Conservation (phyloP, 2,888 invertebrate genomes). For the Phyllotreta cruciferae region DNA sequence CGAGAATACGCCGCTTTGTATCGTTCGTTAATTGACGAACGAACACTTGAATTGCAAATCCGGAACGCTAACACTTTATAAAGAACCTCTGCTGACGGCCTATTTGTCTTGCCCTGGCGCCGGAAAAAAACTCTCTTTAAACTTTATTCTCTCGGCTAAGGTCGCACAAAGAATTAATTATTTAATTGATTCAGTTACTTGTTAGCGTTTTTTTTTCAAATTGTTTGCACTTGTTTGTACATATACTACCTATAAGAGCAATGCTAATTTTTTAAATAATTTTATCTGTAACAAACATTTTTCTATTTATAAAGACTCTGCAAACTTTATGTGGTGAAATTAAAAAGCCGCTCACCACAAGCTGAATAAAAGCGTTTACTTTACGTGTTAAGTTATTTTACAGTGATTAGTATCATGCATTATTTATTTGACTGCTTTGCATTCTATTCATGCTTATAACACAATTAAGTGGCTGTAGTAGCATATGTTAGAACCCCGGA, state of each 20-base stretch:
- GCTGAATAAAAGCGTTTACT: slow-evolving; percentile 20
- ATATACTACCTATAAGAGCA: no score
- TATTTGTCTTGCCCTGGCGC: slow-evolving; percentile 22
- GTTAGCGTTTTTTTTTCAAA: no score
- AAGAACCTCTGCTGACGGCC: slow-evolving; percentile 31
- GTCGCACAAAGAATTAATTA: no score
- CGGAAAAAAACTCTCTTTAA: not conserved
- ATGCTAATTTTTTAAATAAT: no score
- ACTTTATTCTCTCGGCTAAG: no score
- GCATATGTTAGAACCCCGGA: slow-evolving; percentile 32
- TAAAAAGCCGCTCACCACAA: not conserved
- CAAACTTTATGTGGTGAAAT: no score
- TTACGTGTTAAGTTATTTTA: slow-evolving; percentile 30
- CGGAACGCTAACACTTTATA: slow-evolving; percentile 40
- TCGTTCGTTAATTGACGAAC: slow-evolving; percentile 43
- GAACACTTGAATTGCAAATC: slow-evolving; percentile 48
- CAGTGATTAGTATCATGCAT: slow-evolving; percentile 31
- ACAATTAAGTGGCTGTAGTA: slow-evolving; percentile 32
- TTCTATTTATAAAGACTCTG: no score
- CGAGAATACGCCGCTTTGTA: slow-evolving; percentile 44
- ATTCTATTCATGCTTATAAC: slow-evolving; percentile 31
- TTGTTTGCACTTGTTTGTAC: no score
- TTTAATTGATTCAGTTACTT: no score
- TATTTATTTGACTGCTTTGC: slow-evolving; percentile 29
- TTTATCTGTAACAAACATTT: no score